Evolutionary conservation across 2,113 vertebrate species (phyloP), one percentile per base, ranked within the genome.

Genomic region (Nothoprocta perdicaria): DNA sequence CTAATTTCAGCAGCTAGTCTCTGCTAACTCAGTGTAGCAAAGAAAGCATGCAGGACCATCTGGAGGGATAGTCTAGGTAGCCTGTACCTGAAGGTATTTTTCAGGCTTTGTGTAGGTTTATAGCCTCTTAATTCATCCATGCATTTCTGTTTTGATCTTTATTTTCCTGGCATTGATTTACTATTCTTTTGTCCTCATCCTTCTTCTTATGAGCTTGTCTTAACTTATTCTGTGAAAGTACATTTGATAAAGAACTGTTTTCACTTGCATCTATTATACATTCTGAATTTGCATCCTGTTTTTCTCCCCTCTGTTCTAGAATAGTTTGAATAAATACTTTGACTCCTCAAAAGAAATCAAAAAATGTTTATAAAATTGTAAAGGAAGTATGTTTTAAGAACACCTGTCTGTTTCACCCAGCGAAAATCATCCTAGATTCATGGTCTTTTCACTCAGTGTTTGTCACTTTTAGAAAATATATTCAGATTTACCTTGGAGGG

Each of bases 331-430:
- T 6, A 83, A 58, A 63, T 2, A 29, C 2, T 6, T 60, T 9
- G 53, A 88, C 23, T 73, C 13, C 73, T 92, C 40, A 80, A 21
- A 62, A 68, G 63, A 86, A 55, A 19, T 69, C 57, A 27, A 24
- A 43, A 74, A 57, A 3, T 9, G 14, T n/a, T 14, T 13, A 60
- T 50, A 45, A 7, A 35, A 3, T 41, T 69, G 40, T 19, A 78
- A 74, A 80, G 78, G 61, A 29, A 57, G 53, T 23, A 12, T 21
- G 14, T 53, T 89, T 68, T 60, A 68, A 69, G 48, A 38, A 80
- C 40, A 78, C 43, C 14, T 18, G 5, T 78, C n/a, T 5, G 69
- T 67, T 91, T 23, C 19, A 12, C 35, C 55, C 11, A 35, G 6
- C 0, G 0, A 14, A 48, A 84, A 40, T 61, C 53, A 14, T 0